Conservation (phyloP, 1,140 invertebrate genomes). For the Pteromalus puparum region DNA sequence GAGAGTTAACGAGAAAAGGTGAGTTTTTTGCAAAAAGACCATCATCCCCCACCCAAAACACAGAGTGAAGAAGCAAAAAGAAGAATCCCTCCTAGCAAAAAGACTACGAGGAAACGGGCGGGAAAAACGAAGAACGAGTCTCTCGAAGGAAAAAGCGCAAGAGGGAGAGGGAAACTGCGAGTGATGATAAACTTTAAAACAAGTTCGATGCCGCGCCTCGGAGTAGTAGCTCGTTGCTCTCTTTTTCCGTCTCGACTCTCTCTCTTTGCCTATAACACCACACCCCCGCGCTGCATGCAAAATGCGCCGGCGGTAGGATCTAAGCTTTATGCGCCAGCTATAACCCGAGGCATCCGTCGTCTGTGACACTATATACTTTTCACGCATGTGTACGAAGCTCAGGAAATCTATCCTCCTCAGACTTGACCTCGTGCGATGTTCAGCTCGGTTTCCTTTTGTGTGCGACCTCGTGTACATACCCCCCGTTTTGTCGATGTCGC, state of each 20-base stretch:
- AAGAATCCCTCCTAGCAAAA: background rate
- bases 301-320: background rate
- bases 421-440: background rate
- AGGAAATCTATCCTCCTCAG: background rate
- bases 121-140: background rate
- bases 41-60: constrained; percentile 1
- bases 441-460: background rate
- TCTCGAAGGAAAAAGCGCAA: constrained; percentile 20
- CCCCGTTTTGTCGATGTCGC: background rate
- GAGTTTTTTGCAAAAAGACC: constrained; percentile 19
- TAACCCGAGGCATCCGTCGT: background rate
- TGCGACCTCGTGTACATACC: too few relatives aligned
- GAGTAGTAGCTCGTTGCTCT: constrained; percentile 6
- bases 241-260: background rate
- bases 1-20: constrained; percentile 41
- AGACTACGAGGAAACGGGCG: background rate
- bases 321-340: background rate
- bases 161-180: background rate
- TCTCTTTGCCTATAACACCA: background rate
- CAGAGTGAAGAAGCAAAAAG: background rate
- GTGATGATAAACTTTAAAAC: constrained; percentile 69
- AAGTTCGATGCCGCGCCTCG: constrained; percentile 52
- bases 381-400: background rate
- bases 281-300: constrained; percentile 7
- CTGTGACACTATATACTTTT: background rate